A percentile compares a stretch with the other conserved stretches of the same genome.
These are phyloP conservation scores for Loxodonta africana DNA, from an alignment of 2,113 vertebrate genomes.

Conservation along the genomic window DNA sequence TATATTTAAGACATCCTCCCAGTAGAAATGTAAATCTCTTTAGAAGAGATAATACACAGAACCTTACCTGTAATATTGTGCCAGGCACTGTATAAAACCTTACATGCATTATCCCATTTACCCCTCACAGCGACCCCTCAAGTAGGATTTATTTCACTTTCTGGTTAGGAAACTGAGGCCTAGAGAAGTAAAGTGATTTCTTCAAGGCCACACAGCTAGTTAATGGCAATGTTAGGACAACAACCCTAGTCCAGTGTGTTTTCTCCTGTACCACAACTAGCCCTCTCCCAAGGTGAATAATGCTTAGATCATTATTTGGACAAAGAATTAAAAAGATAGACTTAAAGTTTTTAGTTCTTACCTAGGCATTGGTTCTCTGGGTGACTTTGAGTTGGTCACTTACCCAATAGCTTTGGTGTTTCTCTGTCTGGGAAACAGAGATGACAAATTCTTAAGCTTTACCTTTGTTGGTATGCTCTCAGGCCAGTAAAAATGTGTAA, in stretches of 20 bases:
- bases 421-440: not conserved
- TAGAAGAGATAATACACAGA: not conserved
- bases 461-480: constrained; percentile 33
- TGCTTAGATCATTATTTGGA: not conserved
- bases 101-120: not conserved
- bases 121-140: not conserved
- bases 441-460: not conserved
- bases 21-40: not conserved
- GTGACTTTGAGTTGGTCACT: not conserved
- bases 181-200: not conserved
- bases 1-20: not conserved
- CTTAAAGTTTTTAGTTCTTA: not conserved
- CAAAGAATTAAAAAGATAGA: not conserved
- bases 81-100: not conserved
- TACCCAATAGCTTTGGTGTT: not conserved
- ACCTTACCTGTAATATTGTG: not conserved
- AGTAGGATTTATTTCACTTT: not conserved
- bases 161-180: not conserved
- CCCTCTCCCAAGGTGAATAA: not conserved
- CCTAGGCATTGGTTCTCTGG: not conserved
- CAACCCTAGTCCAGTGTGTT: not conserved
- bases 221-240: not conserved
- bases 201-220: not conserved
- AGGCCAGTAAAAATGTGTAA: constrained; percentile 19
- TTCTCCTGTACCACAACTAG: not conserved